These are phyloP conservation scores for Rhaphigaster nebulosa DNA, from an alignment of 2,888 invertebrate genomes.

Conservation along the genomic window DNA sequence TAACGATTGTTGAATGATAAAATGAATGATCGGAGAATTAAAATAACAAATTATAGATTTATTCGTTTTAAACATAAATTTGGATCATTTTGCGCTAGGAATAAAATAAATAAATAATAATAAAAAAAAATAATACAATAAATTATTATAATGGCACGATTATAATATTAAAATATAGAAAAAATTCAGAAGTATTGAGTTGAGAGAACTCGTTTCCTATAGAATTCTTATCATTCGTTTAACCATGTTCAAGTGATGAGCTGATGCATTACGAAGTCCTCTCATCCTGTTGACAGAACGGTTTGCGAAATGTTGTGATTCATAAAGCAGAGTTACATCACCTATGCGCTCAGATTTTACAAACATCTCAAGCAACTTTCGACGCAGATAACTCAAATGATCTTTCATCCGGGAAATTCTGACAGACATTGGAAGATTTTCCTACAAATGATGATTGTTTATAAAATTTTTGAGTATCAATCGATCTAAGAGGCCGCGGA, in stretches of 20 bases:
- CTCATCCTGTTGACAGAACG: background rate
- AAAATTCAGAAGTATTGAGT: background rate
- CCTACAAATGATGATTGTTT: background rate
- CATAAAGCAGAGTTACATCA: slow-evolving; percentile 11
- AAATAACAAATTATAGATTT: too few relatives aligned
- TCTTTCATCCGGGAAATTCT: background rate
- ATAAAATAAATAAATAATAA: too few relatives aligned
- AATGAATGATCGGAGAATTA: too few relatives aligned
- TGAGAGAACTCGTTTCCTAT: background rate
- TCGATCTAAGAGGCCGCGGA: background rate
- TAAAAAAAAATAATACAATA: too few relatives aligned
- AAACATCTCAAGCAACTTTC: slow-evolving; percentile 28
- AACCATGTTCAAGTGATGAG: background rate
- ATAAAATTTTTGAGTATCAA: too few relatives aligned
- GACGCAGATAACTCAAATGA: background rate
- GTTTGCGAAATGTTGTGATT: slow-evolving; percentile 36
- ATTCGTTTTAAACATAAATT: too few relatives aligned
- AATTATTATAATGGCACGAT: too few relatives aligned
- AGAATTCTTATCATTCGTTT: background rate
- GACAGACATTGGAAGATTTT: background rate
- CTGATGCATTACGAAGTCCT: background rate
- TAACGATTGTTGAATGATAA: too few relatives aligned
- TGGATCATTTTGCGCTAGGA: too few relatives aligned
- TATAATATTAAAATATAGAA: too few relatives aligned
- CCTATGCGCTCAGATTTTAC: background rate